Evolutionary conservation across 2,113 vertebrate species (phyloP), one percentile per base, ranked within the genome.

Genomic region (Glaucidium brasilianum): DNA sequence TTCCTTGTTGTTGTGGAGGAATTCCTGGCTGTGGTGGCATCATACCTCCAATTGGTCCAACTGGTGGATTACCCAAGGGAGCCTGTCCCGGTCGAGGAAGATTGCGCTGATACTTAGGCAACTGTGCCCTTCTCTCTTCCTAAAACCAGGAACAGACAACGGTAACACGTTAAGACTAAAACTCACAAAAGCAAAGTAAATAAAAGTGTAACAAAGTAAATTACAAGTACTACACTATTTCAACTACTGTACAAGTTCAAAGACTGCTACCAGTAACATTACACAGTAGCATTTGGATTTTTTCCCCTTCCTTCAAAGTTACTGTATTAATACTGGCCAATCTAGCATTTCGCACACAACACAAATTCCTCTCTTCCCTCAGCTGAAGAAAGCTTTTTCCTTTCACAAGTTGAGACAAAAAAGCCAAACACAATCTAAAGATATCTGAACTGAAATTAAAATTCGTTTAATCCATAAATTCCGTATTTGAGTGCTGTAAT

Each of bases 111-210:
- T 99, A 99, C 81, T 99, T 99, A 78, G 99, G 99, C 98, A 99
- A 96, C 98, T 99, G 99, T 27, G 99, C 99, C 97, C 99, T 98
- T 98, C 99, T 99, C 96, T 99, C 99, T 97, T 99, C 99, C 99
- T 99, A 90, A 56, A 50, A 96, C 53, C 77, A 95, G 34, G 90
- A 96, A 90, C 6, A 95, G 18, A 95, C 39, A 90, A 84, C 15
- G 55, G 8, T 11, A 89, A 66, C 35, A 12, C 0, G 3, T 8
- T 25, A 49, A 80, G 60, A 21, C 55, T 75, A 71, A 23, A 69
- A 58, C 27, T 53, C 55, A 37, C 18, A 26, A 75, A 64, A 68
- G 9, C 12, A 10, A 77, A 89, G 37, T 19, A 77, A 80, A 56
- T 3, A 60, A 10, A 45, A 49, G 13, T 18, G 8, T 60, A 94